Evolutionary conservation across 2,113 vertebrate species (phyloP).

Genomic region (Lathamus discolor): DNA sequence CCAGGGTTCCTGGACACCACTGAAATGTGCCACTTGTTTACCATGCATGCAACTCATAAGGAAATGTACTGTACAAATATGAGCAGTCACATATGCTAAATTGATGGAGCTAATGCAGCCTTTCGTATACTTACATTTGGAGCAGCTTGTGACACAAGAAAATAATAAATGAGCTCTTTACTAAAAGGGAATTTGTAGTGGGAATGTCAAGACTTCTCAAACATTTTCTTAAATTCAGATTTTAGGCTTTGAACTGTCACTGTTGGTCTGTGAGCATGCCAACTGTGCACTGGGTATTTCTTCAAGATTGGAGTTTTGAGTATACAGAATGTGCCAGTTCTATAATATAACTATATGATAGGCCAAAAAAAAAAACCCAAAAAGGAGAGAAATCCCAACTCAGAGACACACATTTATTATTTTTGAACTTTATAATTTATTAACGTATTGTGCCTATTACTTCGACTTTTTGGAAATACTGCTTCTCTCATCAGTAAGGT

Average conservation of each 20-base stretch:
- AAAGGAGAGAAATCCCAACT: background rate
- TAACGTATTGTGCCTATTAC: background rate
- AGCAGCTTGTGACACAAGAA: background rate
- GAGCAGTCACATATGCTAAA: background rate
- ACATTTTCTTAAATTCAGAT: background rate
- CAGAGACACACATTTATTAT: background rate
- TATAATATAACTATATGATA: background rate
- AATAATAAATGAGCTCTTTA: background rate
- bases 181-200: background rate
- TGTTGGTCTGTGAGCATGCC: background rate
- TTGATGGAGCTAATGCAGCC: background rate
- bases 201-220: background rate
- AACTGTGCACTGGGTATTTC: background rate
- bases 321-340: background rate
- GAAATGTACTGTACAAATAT: background rate
- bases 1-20: background rate
- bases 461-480: background rate
- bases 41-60: background rate
- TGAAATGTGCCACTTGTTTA: background rate
- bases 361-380: background rate
- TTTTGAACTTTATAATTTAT: background rate
- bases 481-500: background rate
- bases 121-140: background rate
- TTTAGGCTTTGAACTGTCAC: background rate
- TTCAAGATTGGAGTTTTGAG: background rate